Evolutionary conservation across 1,140 invertebrate genomes (phyloP).

Genomic region (Drosophila carrolli): DNA sequence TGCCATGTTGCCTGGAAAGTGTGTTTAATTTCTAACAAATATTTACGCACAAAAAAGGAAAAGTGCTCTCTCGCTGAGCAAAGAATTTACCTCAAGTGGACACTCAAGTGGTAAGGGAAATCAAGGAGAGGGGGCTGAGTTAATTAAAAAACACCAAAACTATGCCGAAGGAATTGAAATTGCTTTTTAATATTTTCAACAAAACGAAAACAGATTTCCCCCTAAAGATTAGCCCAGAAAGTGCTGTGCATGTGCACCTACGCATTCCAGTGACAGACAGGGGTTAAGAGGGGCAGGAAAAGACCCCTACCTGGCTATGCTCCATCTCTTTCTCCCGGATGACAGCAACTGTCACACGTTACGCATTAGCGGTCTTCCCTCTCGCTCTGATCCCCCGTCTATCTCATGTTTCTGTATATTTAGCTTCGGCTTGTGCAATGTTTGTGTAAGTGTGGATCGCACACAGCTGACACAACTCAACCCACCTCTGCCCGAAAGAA

Average conservation of each 20-base stretch:
- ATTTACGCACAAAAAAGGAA: constrained; percentile 51
- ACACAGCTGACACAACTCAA: constrained; percentile 43
- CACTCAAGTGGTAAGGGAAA: constrained; percentile 10
- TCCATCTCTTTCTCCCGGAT: constrained; percentile 7
- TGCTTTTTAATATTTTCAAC: constrained; percentile 77
- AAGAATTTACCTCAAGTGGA: constrained; percentile 66
- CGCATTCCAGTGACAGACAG: constrained; percentile 2
- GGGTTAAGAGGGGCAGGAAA: constrained; percentile 3
- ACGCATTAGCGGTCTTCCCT: constrained; percentile 17
- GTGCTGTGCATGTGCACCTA: constrained; percentile 1
- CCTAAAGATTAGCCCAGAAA: constrained; percentile 48
- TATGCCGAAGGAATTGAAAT: constrained; percentile 55
- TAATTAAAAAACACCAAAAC: constrained; percentile 59
- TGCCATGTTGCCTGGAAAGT: constrained; percentile 33
- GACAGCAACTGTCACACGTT: constrained; percentile 49
- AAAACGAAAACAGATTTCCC: constrained; percentile 54
- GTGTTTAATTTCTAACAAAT: constrained; percentile 50
- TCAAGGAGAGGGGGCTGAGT: constrained; percentile 10
- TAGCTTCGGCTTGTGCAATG: constrained; percentile 33
- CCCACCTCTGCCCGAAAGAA: constrained; percentile 6
- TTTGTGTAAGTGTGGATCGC: constrained; percentile 41
- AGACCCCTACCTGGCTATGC: background rate
- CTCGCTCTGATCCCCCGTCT: constrained; percentile 3
- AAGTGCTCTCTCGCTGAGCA: constrained; percentile 16
- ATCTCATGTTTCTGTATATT: constrained; percentile 12